Base-by-base conservation (phyloP, 1,140 invertebrate species). In the Ridgeia piscesae region DNA sequence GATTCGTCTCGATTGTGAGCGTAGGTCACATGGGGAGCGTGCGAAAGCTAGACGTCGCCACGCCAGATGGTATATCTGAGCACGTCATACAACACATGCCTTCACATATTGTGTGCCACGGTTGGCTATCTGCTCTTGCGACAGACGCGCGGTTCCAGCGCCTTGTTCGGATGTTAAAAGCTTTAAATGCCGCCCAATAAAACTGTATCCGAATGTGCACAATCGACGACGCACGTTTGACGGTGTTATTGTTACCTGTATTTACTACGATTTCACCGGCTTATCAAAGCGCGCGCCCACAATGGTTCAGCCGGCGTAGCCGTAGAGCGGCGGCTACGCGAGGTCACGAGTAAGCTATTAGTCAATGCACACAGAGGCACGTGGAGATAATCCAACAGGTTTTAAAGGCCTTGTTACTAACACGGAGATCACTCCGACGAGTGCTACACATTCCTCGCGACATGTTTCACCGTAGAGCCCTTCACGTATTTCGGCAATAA, bases 181-280 rank as follows among this genome's bases (percentile, higher is more conserved):
- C 58, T 21, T 77, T 77, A 21, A 77, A 27, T 31, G 58, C 27
- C 58, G 27, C 17, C 58, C 58, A 17, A 77, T 77, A 77, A 77
- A 77, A 77, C 27, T 77, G 58, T 77, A 17, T 31, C 58, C 17
- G 58, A 31, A 77, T 77, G 11, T 21, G 17, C 27, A 77, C 58
- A 17, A 77, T 77, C 27, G 58, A 77, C 27, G 11, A 21, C 58
- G 27, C 58, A 77, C 58, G 17, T 27, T 9, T 21, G 58, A 9
- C 58, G 58, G 17, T 14, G 58, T 77, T n/a, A n/a, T n/a, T 77
- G 14, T 77, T 27, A 77, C 58, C 14, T 77, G 27, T 31, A 77
- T 77, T 77, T 77, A 77, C 58, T 77, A 77, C 58, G 58, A 77
- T 77, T 77, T 77, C 58, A 77, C 58, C 58, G 58, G 58, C 58